Evolutionary conservation across 2,113 vertebrate genomes (phyloP).

Genomic region (Balaenoptera acutorostrata): DNA sequence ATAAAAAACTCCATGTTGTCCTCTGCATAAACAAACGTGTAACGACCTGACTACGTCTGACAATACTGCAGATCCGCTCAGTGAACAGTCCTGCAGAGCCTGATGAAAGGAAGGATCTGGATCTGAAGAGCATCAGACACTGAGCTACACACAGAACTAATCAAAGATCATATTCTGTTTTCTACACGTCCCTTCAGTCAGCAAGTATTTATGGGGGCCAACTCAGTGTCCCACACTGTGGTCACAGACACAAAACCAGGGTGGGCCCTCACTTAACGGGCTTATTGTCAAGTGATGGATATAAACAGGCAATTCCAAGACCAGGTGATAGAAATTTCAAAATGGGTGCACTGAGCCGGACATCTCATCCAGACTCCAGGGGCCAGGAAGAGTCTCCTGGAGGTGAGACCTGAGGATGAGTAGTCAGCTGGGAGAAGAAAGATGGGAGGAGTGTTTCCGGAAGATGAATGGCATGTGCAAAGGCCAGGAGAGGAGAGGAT

Average conservation of each 20-base stretch:
- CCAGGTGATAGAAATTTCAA: neutral
- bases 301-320: neutral
- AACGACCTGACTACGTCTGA: neutral
- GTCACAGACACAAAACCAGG: neutral
- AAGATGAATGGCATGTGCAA: neutral
- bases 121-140: neutral
- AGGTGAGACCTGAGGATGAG: neutral
- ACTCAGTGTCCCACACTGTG: neutral
- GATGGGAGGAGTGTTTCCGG: neutral
- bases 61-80: neutral
- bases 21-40: neutral
- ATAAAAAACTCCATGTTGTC: neutral
- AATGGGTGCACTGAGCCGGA: neutral
- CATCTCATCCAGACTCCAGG: neutral
- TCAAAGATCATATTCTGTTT: neutral
- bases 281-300: neutral
- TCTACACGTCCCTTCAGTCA: neutral
- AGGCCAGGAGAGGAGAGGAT: neutral
- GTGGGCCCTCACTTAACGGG: neutral
- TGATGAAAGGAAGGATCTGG: neutral
- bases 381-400: neutral
- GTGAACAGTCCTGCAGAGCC: neutral
- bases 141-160: neutral
- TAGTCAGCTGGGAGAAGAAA: neutral
- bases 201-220: neutral